Conservation (phyloP, 2,797 vertebrate genomes). For the Oreortyx pictus region DNA sequence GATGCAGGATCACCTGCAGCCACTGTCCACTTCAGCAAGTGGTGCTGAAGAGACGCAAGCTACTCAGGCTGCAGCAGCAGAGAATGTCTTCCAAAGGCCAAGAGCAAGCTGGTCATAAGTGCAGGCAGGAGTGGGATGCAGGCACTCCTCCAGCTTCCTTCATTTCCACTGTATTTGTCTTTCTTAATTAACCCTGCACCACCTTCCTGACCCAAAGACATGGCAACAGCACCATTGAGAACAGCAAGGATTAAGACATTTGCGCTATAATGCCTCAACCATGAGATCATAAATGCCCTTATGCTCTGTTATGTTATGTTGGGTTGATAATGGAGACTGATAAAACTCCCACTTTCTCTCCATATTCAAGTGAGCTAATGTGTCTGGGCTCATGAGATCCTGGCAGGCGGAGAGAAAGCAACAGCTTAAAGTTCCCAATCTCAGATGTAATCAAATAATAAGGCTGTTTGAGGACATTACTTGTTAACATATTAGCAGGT, state of each 20-base stretch:
- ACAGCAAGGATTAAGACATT: slow-evolving; percentile 56
- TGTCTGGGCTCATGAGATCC: slow-evolving; percentile 54
- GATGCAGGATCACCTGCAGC: neutral
- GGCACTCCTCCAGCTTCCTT: neutral
- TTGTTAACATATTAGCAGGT: slow-evolving; percentile 76
- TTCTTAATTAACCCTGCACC: slow-evolving; percentile 48
- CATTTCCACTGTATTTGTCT: slow-evolving; percentile 48
- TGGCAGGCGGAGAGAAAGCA: slow-evolving; percentile 23
- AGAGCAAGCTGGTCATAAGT: neutral
- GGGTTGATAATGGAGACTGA: slow-evolving; percentile 60
- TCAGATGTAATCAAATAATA: slow-evolving; percentile 68
- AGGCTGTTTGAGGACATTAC: slow-evolving; percentile 70
- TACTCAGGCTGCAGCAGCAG: neutral
- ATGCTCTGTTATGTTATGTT: slow-evolving; percentile 38
- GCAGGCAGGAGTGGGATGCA: neutral
- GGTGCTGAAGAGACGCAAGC: neutral
- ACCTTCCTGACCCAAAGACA: slow-evolving; percentile 52
- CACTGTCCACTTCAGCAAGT: rapidly evolving
- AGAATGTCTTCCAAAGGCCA: neutral
- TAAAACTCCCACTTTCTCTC: slow-evolving; percentile 58
- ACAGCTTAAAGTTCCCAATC: slow-evolving; percentile 32
- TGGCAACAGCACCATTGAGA: slow-evolving; percentile 32
- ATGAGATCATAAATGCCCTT: slow-evolving; percentile 67
- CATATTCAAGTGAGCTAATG: slow-evolving; percentile 46
- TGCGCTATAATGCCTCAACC: slow-evolving; percentile 18